Percentiles rank a stretch among this genome's conserved stretches.
Conservation (phyloP, 64 coral and sea anemone genomes). For the Orbicella faveolata region DNA sequence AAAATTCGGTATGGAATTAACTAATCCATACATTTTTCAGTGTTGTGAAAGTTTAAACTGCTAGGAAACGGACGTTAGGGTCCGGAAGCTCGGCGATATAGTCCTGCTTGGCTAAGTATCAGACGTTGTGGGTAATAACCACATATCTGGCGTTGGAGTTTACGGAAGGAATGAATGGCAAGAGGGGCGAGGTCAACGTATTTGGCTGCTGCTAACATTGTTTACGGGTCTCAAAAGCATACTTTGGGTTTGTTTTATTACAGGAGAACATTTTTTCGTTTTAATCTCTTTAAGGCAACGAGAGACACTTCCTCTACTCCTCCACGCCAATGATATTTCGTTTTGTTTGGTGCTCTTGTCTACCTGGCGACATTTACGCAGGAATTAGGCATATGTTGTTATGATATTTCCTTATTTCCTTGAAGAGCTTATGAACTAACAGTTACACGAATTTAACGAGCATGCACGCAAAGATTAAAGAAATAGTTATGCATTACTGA, state of each 20-base stretch:
- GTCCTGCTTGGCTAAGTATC: neutral
- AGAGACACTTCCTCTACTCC: neutral
- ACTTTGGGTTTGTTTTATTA: neutral
- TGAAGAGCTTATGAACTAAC: too few species aligned
- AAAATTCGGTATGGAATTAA: neutral
- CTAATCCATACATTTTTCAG: neutral
- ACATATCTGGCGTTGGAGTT: neutral
- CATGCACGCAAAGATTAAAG: too few species aligned
- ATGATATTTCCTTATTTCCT: too few species aligned
- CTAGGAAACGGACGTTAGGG: neutral
- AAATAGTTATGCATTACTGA: too few species aligned
- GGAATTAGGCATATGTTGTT: too few species aligned
- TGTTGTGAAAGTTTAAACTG: neutral
- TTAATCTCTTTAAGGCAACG: neutral
- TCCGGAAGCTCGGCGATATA: neutral
- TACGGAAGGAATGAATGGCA: neutral
- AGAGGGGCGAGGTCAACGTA: neutral
- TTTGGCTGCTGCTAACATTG: neutral
- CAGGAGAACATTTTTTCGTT: neutral
- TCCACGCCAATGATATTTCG: too few species aligned
- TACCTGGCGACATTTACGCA: too few species aligned
- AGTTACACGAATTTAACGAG: too few species aligned
- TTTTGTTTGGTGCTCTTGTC: too few species aligned
- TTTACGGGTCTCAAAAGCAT: conserved; percentile 3
- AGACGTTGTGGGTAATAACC: neutral